Conservation (phyloP, 2,113 vertebrate species). For the Beaufortia kweichowensis region DNA sequence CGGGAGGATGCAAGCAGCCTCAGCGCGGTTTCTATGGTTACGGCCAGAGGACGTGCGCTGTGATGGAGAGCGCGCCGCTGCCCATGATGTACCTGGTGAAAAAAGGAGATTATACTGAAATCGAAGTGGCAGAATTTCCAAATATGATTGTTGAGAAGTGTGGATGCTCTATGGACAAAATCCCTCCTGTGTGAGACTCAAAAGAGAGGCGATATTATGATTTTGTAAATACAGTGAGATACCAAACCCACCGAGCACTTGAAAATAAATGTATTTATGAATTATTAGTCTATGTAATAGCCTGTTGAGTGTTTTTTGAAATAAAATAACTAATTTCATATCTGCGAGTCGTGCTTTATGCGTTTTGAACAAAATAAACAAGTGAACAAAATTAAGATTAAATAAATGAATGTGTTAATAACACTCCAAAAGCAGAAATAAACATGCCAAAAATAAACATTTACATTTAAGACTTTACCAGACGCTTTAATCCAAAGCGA, state of each 20-base stretch:
- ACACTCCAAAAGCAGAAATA: too few relatives aligned
- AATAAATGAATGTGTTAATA: too few relatives aligned
- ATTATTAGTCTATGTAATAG: conserved; percentile 19
- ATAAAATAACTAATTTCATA: conserved; percentile 29
- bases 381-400: too few relatives aligned
- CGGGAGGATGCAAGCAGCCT: conserved; percentile 65
- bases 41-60: conserved; percentile 66
- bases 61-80: conserved; percentile 66
- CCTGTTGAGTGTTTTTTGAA: conserved; percentile 39
- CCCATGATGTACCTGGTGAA: conserved; percentile 78
- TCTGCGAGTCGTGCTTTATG: neutral
- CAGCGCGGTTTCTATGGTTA: conserved; percentile 56
- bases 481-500: too few relatives aligned
- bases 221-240: neutral
- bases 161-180: conserved; percentile 67
- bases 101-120: conserved; percentile 75
- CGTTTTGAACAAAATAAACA: neutral
- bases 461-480: too few relatives aligned
- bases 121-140: conserved; percentile 78
- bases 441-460: too few relatives aligned
- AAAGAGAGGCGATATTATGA: neutral
- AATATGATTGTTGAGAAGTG: conserved; percentile 77
- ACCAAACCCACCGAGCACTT: conserved; percentile 32
- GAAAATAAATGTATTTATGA: conserved; percentile 30
- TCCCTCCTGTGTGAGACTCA: conserved; percentile 58